Evolutionary conservation across 2,888 invertebrate species (phyloP).

Genomic region (Timandra comae): DNA sequence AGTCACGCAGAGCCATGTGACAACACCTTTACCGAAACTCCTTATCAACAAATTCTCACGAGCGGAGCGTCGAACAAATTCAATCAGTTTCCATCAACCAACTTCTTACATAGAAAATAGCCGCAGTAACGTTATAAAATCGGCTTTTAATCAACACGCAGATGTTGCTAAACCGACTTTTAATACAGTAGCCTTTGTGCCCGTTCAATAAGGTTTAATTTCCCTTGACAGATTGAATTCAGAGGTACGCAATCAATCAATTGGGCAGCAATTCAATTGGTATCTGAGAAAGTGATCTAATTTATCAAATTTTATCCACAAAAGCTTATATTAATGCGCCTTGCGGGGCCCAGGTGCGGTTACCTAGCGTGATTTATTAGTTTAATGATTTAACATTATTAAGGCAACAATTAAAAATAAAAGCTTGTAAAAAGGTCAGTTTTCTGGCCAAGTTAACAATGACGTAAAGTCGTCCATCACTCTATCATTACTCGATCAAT

Average conservation of each 20-base stretch:
- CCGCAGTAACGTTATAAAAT: slow-evolving; percentile 22
- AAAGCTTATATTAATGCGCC: slow-evolving; percentile 27
- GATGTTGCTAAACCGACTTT: slow-evolving; percentile 13
- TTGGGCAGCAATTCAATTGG: slow-evolving; percentile 31
- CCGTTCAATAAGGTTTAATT: slow-evolving; percentile 16
- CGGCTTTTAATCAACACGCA: slow-evolving; percentile 25
- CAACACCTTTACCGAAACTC: too few species aligned
- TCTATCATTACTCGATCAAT: too few species aligned
- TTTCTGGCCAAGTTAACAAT: too few species aligned
- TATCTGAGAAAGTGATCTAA: slow-evolving; percentile 38
- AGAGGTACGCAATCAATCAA: slow-evolving; percentile 36
- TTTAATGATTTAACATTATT: too few species aligned
- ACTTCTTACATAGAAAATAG: slow-evolving; percentile 7
- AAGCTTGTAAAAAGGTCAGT: too few species aligned
- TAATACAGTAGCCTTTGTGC: slow-evolving; percentile 4
- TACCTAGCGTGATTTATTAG: slow-evolving; percentile 23
- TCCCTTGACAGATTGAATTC: slow-evolving; percentile 13
- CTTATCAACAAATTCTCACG: not conserved
- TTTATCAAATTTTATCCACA: slow-evolving; percentile 42
- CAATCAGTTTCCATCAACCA: not conserved
- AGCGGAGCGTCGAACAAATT: not conserved
- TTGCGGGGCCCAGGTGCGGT: slow-evolving; percentile 26
- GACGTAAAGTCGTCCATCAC: too few species aligned
- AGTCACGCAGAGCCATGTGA: too few species aligned
- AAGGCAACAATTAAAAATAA: too few species aligned